These are phyloP conservation scores for Aethina tumida DNA, from an alignment of 1,140 invertebrate genomes.

Conservation along the genomic window DNA sequence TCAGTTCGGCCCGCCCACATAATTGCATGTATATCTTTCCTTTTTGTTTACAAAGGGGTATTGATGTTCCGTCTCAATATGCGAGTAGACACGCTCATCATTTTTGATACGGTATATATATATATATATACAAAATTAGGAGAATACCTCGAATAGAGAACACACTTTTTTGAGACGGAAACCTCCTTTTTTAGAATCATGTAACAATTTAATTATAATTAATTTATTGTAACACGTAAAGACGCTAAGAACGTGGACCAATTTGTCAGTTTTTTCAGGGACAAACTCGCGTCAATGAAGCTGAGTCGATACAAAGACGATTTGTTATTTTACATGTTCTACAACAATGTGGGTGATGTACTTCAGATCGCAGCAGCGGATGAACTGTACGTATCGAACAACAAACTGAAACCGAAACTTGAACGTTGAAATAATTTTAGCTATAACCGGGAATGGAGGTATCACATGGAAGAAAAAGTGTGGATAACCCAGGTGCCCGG, in stretches of 20 bases:
- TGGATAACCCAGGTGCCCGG: constrained; percentile 98
- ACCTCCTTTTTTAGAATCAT: too few relatives aligned
- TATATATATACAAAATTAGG: too few relatives aligned
- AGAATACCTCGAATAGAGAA: too few relatives aligned
- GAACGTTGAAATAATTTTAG: constrained; percentile 38
- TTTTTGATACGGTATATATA: too few relatives aligned
- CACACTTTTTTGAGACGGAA: too few relatives aligned
- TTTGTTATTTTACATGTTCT: constrained; percentile 98
- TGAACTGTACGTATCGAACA: constrained; percentile 77
- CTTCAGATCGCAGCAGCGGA: constrained; percentile 92
- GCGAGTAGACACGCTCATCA: too few relatives aligned
- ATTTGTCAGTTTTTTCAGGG: constrained; percentile 43
- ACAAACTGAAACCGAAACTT: not conserved
- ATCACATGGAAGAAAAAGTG: constrained; percentile 96
- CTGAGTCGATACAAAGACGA: constrained; percentile 97
- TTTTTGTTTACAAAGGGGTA: too few relatives aligned
- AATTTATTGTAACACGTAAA: too few relatives aligned
- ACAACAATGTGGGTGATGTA: constrained; percentile 96
- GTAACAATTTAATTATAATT: too few relatives aligned
- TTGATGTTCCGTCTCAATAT: too few relatives aligned
- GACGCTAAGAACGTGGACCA: not conserved
- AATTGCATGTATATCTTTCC: too few relatives aligned
- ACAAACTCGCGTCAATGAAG: constrained; percentile 91
- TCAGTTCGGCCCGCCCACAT: too few relatives aligned
- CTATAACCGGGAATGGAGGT: constrained; percentile 96